Base-by-base conservation (phyloP, 2,888 invertebrate species). In the Nezara viridula region DNA sequence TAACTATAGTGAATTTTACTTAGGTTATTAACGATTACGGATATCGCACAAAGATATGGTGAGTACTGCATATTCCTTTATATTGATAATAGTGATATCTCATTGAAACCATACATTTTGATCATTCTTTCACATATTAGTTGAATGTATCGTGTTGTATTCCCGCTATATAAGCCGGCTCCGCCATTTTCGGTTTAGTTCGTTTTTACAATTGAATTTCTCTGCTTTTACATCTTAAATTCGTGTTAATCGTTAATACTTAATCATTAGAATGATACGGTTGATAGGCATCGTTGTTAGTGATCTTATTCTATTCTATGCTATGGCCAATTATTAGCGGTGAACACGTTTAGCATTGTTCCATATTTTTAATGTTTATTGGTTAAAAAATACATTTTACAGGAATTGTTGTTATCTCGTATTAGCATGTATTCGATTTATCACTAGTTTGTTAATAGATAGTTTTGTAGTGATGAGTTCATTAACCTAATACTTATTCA, bases 21-120 rank as follows among this genome's bases (percentile, higher is more conserved):
- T 85, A 90, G 89, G 88, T 89, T 89, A 89, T 77, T 86, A 89
- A 60, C 86, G 89, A 88, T 88, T 87, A 90, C 90, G 91, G 91
- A 91, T 91, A 90, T 90, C 90, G 91, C 91, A 91, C 91, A 91
- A 91, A 91, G 90, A 91, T 89, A 91, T 91, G 91, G 91, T 91
- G 87, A 91, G 91, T 90, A 55, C 24, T 52, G 16, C 81, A 73
- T 52, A 27, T 50, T 44, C 60, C 52, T 47, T 55, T 60, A 5
- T 32, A 81, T 60, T 44, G n/a, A 60, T 86, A 52, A 7, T 52
- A 12, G 21, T 37, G 27, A 50, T 60, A 44, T 86, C 10, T 85
- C 37, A 9, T 86, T 40, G 52, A 40, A 10, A 19, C 27, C 27
- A 27, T n/a, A 10, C 14, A 1, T 81, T 44, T n/a, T 44, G 44